Conservation (phyloP, 2,113 vertebrate genomes). For the Columba janthina region DNA sequence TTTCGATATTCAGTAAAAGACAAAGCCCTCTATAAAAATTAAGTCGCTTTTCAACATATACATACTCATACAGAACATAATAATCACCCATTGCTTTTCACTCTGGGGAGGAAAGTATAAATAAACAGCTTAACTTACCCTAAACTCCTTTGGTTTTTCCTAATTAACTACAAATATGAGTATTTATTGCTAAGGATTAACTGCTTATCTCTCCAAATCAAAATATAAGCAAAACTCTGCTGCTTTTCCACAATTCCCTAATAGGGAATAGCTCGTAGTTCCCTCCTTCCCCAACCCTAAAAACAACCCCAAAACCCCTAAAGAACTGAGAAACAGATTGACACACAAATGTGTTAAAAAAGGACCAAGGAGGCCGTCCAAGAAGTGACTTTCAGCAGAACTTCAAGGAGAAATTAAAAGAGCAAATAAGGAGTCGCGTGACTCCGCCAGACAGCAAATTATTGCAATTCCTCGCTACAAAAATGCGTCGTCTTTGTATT, state of each 20-base stretch:
- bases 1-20: background rate
- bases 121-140: background rate
- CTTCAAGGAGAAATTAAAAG: background rate
- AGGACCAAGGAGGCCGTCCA: background rate
- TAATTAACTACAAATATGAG: background rate
- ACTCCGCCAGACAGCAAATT: rapidly evolving
- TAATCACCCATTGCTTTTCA: rapidly evolving
- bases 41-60: background rate
- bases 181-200: background rate
- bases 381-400: background rate
- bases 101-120: background rate
- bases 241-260: background rate
- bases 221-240: background rate
- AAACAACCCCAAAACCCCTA: background rate
- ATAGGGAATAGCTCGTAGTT: background rate
- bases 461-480: background rate
- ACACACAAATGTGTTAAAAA: background rate
- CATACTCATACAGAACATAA: rapidly evolving
- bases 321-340: background rate
- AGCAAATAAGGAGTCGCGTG: rapidly evolving
- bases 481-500: rapidly evolving
- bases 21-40: background rate
- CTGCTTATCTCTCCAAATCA: background rate
- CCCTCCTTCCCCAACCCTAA: background rate
- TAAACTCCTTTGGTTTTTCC: background rate